These are phyloP conservation scores for Synanthedon andrenaeformis DNA, from an alignment of 2,888 invertebrate species.

Conservation along the genomic window DNA sequence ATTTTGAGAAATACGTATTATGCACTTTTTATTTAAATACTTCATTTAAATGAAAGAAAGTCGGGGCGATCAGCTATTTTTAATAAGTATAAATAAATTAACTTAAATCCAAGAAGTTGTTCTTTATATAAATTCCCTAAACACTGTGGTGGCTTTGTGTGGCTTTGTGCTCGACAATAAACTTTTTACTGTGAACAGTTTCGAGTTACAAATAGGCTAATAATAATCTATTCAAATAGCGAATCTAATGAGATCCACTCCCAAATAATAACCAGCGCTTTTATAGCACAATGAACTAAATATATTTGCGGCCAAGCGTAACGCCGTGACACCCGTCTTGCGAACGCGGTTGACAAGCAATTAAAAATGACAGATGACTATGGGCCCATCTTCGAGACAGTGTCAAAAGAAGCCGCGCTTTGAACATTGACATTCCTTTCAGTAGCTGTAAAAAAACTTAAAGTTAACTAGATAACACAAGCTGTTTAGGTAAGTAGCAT, in stretches of 20 bases:
- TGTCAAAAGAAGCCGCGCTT: conserved; percentile 43
- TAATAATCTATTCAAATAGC: conserved; percentile 8
- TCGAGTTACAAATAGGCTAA: neutral
- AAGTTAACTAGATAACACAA: conserved; percentile 37
- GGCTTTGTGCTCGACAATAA: too few relatives aligned
- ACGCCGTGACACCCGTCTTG: conserved; percentile 13
- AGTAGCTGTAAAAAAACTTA: conserved; percentile 33
- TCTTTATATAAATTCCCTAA: conserved; percentile 1
- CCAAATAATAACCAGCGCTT: conserved; percentile 42
- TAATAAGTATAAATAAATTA: too few relatives aligned
- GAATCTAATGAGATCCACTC: conserved; percentile 40
- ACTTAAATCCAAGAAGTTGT: too few relatives aligned
- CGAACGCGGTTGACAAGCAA: conserved; percentile 52
- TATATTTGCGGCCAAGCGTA: conserved; percentile 53
- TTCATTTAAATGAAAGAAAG: too few relatives aligned
- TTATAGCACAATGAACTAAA: conserved; percentile 66
- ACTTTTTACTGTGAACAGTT: too few relatives aligned
- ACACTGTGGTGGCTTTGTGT: conserved; percentile 18
- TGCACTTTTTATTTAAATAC: too few relatives aligned
- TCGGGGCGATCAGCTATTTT: too few relatives aligned
- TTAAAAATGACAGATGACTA: conserved; percentile 67
- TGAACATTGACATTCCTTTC: conserved; percentile 3
- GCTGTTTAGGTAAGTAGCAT: too few relatives aligned
- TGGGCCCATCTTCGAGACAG: conserved; percentile 45
- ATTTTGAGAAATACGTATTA: too few relatives aligned